Conservation (phyloP, 2,113 vertebrate genomes). For the Opisthocomus hoazin region DNA sequence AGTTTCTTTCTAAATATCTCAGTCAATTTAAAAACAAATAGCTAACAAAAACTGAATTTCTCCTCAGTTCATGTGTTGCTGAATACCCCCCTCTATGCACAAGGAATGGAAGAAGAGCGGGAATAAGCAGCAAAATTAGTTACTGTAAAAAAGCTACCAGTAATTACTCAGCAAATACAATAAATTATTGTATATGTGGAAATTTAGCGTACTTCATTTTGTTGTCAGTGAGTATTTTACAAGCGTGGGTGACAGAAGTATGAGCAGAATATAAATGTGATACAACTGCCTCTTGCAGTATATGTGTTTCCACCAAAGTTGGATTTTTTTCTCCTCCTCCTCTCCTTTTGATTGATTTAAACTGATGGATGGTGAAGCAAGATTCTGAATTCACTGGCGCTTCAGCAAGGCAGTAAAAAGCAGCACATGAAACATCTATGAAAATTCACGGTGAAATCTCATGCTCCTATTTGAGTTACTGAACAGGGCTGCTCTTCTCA, state of each 20-base stretch:
- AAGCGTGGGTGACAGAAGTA: neutral
- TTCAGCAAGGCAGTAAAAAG: neutral
- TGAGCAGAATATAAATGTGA: constrained; percentile 16
- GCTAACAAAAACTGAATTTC: neutral
- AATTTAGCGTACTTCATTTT: constrained; percentile 28
- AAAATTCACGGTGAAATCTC: neutral
- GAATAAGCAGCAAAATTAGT: neutral
- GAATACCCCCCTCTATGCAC: neutral
- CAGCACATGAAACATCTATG: neutral
- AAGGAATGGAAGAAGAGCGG: neutral
- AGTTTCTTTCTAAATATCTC: neutral
- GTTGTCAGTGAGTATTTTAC: constrained; percentile 18
- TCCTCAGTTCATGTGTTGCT: neutral
- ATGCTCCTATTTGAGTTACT: neutral
- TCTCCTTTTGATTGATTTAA: constrained; percentile 19
- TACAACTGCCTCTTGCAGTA: neutral
- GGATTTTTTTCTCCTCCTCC: neutral
- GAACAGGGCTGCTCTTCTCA: neutral
- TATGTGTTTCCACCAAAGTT: neutral
- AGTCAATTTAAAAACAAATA: neutral
- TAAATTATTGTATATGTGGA: neutral
- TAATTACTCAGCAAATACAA: neutral
- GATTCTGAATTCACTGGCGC: neutral
- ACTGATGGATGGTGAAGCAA: neutral
- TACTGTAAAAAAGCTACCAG: neutral